phyloP scores from a whole-genome alignment of 2,113 vertebrate species.

The Carollia perspicillata region DNA sequence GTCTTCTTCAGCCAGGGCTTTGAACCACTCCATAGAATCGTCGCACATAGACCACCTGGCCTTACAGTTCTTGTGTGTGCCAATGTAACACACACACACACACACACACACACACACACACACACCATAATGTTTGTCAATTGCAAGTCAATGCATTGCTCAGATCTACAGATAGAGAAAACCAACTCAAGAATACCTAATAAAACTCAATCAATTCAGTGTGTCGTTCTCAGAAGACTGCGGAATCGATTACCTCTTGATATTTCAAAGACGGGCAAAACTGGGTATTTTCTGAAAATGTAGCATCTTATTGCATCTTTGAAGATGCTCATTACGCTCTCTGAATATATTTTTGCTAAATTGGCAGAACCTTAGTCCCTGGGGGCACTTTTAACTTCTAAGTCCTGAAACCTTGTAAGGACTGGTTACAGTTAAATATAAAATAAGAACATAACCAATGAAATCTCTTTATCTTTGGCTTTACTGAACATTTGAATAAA shows the following conservation, averaged over 20 bases:
- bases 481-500: neutral
- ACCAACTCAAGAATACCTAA: neutral
- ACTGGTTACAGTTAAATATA: neutral
- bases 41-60: neutral
- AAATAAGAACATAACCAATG: neutral
- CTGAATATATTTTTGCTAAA: neutral
- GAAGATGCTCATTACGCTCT: neutral
- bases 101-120: neutral
- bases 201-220: neutral
- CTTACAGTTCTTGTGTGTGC: neutral
- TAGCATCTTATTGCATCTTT: neutral
- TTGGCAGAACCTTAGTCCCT: neutral
- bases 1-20: neutral
- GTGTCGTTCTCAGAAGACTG: neutral
- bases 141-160: neutral
- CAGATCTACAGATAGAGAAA: neutral
- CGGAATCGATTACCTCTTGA: neutral
- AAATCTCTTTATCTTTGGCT: neutral
- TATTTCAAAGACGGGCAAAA: constrained; percentile 23
- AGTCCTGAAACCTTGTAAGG: neutral
- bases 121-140: neutral
- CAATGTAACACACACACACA: neutral
- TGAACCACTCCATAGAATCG: neutral
- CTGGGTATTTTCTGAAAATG: neutral
- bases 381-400: neutral